Percentiles rank a stretch among this genome's conserved stretches.
Conservation (phyloP, 2,113 vertebrate species). For the Coracopsis vasa region DNA sequence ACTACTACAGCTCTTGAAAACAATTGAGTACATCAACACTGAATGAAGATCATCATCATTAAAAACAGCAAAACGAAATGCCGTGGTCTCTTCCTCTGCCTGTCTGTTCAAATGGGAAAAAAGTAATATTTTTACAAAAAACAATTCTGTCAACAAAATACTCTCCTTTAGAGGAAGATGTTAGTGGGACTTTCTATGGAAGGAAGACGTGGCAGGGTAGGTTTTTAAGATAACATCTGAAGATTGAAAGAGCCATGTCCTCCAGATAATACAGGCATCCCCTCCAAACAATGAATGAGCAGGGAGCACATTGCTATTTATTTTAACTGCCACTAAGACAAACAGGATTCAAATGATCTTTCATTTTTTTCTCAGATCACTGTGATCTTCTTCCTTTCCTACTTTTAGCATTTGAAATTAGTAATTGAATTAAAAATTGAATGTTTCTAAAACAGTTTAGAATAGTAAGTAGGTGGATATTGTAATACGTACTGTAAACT, state of each 20-base stretch:
- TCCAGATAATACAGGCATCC: background rate
- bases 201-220: background rate
- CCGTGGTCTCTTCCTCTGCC: background rate
- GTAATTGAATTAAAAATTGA: background rate
- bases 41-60: background rate
- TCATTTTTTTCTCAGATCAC: background rate
- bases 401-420: background rate
- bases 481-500: background rate
- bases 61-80: background rate
- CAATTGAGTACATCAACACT: background rate
- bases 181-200: background rate
- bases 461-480: background rate
- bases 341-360: background rate
- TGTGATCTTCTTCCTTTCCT: background rate
- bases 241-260: background rate
- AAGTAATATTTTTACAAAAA: background rate
- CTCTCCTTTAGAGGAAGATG: background rate
- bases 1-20: background rate
- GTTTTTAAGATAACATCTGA: background rate
- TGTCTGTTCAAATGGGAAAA: background rate
- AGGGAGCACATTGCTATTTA: background rate
- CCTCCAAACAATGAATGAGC: rapidly evolving
- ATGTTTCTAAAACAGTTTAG: background rate
- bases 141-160: background rate
- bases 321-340: background rate